phyloP scores from a whole-genome alignment of 2,113 vertebrate genomes.

The Piaya cayana region DNA sequence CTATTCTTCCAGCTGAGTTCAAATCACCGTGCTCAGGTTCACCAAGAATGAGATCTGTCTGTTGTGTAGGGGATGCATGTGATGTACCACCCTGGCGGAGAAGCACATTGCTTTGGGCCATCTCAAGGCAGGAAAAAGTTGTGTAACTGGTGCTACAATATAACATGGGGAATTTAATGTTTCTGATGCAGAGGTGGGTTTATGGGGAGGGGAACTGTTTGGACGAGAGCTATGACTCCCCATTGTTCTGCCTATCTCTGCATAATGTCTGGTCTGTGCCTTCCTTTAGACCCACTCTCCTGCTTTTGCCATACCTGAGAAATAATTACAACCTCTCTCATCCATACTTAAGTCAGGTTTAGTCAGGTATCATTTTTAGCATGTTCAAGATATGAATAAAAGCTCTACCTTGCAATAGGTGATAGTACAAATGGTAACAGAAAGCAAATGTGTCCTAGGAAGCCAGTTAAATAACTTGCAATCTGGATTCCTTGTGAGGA shows the following conservation, averaged over 20 bases:
- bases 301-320: not conserved
- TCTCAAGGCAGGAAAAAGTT: not conserved
- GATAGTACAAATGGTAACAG: not conserved
- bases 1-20: not conserved
- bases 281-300: not conserved
- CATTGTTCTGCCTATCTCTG: not conserved
- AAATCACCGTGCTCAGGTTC: not conserved
- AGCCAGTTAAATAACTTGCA: constrained; percentile 28
- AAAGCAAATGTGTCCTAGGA: constrained; percentile 2
- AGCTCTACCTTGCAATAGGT: not conserved
- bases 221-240: not conserved
- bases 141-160: not conserved
- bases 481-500: not conserved
- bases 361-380: constrained; percentile 34
- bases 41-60: not conserved
- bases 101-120: not conserved
- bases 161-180: not conserved
- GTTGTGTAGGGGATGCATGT: rapidly evolving
- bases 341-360: not conserved
- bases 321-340: not conserved
- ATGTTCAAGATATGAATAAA: not conserved
- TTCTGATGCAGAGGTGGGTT: not conserved
- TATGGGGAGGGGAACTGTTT: not conserved
- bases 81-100: not conserved
- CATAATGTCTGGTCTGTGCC: not conserved